Base-by-base conservation (phyloP, 2,797 vertebrate genomes). In the Chaunax sp. region DNA sequence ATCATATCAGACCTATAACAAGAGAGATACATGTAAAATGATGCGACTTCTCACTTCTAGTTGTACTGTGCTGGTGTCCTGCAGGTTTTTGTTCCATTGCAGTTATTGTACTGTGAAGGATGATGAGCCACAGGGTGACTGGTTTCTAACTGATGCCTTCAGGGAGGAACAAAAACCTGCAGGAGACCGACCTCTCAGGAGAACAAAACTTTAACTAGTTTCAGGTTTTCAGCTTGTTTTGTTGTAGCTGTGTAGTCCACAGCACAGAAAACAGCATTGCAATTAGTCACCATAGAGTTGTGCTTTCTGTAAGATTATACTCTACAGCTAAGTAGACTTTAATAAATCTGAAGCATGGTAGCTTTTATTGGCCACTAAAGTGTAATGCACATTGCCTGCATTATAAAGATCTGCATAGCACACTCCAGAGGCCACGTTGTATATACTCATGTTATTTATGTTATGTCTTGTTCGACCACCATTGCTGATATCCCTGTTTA, bases 71-170 rank as follows among this genome's bases (percentile, higher is more conserved):
- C 23, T 1, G n/a, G 22, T 43, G 20, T 77, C 83, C 80, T 66
- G 75, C 62, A 52, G 69, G 18, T 67, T 78, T 79, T 68, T 53
- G 41, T 57, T 79, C 64, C 72, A 75, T 73, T 77, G 58, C 43
- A 58, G 38, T 77, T 78, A 72, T 66, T 70, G 57, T 53, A 70
- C 52, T 15, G n/a, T 53, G 69, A 59, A 55, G 79, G 50, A 49
- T 80, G 83, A 86, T 82, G 84, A 82, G 63, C 70, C 81, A 75
- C 75, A 66, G 71, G n/a, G 80, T 72, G 77, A 45, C 64, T 50
- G 54, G 47, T 40, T 65, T 66, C 68, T 61, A 45, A 55, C 69
- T 1, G 40, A 50, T 18, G 33, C 37, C 77, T 77, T 72, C 41
- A 6, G 75, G 64, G 54, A 51, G n/a, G 30, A 59, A 59, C 54